phyloP scores from a whole-genome alignment of 1,140 invertebrate species.

The Drosophila leontia region DNA sequence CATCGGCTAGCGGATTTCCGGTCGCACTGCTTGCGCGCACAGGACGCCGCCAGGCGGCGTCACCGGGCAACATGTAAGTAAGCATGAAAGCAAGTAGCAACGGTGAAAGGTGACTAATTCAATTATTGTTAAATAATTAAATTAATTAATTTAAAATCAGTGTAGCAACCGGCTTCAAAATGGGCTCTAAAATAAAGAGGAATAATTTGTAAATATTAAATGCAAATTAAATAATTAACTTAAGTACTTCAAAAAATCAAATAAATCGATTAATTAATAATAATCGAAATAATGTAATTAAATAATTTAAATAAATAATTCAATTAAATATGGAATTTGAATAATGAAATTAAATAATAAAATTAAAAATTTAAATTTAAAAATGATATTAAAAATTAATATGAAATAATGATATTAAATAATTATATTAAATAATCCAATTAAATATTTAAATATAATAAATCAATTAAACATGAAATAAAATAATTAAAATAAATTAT shows the following conservation, averaged over 20 bases:
- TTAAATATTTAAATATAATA: not conserved
- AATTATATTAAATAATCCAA: not conserved
- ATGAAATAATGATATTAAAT: no score
- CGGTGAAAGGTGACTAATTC: conserved; percentile 6
- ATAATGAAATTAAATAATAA: not conserved
- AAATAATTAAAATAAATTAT: not conserved
- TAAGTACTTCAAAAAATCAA: no score
- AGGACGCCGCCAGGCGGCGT: conserved; percentile 21
- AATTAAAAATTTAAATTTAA: no score
- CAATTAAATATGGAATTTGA: no score
- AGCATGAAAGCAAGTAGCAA: conserved; percentile 22
- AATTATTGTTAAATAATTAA: not conserved
- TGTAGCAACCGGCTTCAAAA: not conserved
- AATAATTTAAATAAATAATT: no score
- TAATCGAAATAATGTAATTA: no score
- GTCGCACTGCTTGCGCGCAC: conserved; percentile 7
- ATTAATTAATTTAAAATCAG: not conserved
- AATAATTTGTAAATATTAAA: not conserved
- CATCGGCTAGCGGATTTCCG: conserved; percentile 12
- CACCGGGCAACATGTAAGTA: conserved; percentile 2
- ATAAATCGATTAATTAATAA: no score
- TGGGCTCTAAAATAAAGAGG: not conserved
- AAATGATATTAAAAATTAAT: no score
- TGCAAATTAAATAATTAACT: not conserved
- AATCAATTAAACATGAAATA: not conserved